A percentile compares a stretch with the other conserved stretches of the same genome.
These are phyloP conservation scores for Montipora cactus DNA, from an alignment of 64 coral and sea anemone species.

Conservation along the genomic window DNA sequence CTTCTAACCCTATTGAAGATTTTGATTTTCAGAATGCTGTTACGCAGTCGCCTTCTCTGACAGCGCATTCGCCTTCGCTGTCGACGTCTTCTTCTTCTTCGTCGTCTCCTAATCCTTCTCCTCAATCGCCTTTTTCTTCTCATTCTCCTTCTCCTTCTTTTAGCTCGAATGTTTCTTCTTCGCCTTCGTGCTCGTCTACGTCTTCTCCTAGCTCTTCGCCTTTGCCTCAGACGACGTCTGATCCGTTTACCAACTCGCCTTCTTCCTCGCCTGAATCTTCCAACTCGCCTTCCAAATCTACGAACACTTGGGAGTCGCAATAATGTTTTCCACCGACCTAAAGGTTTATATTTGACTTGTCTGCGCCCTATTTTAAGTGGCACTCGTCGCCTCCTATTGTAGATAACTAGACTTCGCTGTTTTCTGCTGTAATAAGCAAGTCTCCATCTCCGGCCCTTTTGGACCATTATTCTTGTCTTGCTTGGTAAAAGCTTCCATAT, in stretches of 20 bases:
- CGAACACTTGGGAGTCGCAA: neutral
- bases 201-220: conserved; percentile 4
- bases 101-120: conserved; percentile 15
- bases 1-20: neutral
- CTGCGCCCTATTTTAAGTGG: neutral
- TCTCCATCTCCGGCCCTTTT: neutral
- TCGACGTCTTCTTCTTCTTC: conserved; percentile 30
- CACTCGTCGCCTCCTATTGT: too few species aligned
- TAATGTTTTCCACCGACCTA: neutral
- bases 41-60: conserved; percentile 11
- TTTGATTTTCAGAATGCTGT: neutral
- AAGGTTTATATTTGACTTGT: neutral
- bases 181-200: conserved; percentile 10
- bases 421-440: neutral
- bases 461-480: neutral
- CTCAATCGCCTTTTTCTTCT: conserved; percentile 24
- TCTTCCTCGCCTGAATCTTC: neutral
- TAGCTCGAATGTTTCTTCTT: conserved; percentile 1
- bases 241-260: neutral
- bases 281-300: neutral
- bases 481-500: neutral
- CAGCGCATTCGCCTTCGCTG: conserved; percentile 15
- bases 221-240: neutral
- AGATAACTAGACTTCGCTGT: neutral
- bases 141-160: conserved; percentile 4